Conservation (phyloP, 1,140 invertebrate species). For the Leptopilina clavipes region DNA sequence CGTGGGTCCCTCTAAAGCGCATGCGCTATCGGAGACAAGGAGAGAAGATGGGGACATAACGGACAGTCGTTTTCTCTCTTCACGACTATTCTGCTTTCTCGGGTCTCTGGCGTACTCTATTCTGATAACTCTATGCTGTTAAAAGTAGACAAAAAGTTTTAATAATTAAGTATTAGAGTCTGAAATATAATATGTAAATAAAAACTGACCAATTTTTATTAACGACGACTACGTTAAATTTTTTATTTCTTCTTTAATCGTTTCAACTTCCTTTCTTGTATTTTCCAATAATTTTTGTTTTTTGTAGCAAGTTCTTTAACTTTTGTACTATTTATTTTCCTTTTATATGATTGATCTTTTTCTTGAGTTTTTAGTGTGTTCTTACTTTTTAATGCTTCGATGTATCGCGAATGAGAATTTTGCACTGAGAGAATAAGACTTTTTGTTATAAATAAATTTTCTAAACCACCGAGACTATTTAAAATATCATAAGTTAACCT, state of each 20-base stretch:
- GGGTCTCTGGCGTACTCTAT: no score
- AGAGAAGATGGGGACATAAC: no score
- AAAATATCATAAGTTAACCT: constrained; percentile 45
- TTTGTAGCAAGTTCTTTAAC: constrained; percentile 24
- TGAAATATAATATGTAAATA: constrained; percentile 7
- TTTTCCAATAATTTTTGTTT: neutral
- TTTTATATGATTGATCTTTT: constrained; percentile 36
- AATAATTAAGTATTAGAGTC: no score
- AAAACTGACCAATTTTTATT: constrained; percentile 5
- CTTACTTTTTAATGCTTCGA: neutral
- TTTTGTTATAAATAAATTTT: constrained; percentile 41
- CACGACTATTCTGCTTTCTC: no score
- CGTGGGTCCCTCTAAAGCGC: no score
- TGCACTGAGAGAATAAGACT: constrained; percentile 38
- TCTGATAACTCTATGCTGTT: no score
- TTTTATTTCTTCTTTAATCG: constrained; percentile 26
- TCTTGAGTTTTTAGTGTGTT: neutral
- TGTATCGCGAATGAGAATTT: constrained; percentile 37
- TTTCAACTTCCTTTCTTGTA: neutral
- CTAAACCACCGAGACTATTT: constrained; percentile 31
- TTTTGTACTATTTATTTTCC: constrained; percentile 11
- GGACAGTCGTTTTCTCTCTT: no score
- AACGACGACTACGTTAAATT: constrained; percentile 17
- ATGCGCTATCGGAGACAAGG: no score
- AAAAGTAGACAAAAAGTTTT: no score